Percentiles rank a stretch among this genome's conserved stretches.
These are phyloP conservation scores for Leptopilina syphax DNA, from an alignment of 2,888 invertebrate genomes.

Conservation along the genomic window DNA sequence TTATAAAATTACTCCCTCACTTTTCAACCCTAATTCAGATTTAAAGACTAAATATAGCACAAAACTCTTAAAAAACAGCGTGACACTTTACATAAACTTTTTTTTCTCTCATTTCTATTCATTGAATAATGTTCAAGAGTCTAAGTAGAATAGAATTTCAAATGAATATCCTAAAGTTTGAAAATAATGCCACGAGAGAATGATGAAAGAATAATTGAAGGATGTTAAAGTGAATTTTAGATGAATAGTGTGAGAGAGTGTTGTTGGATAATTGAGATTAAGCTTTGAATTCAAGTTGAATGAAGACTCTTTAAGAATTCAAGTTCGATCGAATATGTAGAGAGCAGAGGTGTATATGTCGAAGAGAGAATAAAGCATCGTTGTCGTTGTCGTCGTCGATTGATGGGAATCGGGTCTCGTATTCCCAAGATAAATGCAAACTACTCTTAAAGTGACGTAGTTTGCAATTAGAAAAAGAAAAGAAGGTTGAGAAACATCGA, in stretches of 20 bases:
- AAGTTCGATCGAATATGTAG: conserved; percentile 22
- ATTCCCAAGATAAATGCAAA: conserved; percentile 35
- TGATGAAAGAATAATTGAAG: background rate
- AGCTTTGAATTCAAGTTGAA: conserved; percentile 24
- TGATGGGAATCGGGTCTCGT: conserved; percentile 35
- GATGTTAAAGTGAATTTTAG: conserved; percentile 9
- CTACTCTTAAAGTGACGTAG: conserved; percentile 25
- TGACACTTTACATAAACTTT: no score
- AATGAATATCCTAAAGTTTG: no score
- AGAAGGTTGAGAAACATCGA: conserved; percentile 37
- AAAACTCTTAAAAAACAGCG: no score
- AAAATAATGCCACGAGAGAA: background rate
- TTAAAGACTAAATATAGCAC: no score
- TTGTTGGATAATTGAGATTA: conserved; percentile 20
- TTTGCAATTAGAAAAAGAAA: conserved; percentile 20
- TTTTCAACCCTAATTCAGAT: no score
- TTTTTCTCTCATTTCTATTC: no score
- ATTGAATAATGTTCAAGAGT: no score
- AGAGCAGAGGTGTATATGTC: background rate
- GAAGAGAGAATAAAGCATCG: no score
- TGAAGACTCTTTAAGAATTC: conserved; percentile 22
- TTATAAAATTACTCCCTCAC: no score
- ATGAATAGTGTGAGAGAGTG: background rate
- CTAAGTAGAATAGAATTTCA: no score
- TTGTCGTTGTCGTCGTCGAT: conserved; percentile 8